Base-by-base conservation (phyloP, 1,140 invertebrate genomes). In the Lucilia sericata region DNA sequence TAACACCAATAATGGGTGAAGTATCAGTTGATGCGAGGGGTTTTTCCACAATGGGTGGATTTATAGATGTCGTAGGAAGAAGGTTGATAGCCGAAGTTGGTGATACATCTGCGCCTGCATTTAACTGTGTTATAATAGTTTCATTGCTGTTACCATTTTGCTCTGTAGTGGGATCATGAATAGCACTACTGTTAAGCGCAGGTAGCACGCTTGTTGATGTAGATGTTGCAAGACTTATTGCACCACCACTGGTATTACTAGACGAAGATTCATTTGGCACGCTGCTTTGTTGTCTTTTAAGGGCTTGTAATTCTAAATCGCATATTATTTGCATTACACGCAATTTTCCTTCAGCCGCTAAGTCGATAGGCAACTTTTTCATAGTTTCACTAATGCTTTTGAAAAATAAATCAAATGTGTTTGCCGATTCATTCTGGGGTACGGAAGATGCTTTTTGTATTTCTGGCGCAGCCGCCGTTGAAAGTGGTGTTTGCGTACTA, bases 261-360 rank as follows among this genome's bases (percentile, higher is more conserved):
- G 42, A 47, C 9, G 36, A 14, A 21, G 19, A 49, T 12, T 42
- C 75, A n/a, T 5, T 17, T 0, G 19, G 17, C 9, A 21, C 13
- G 51, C 8, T 55, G 51, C 2, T 55, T 14, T 82, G 55, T 65
- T 74, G 51, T 36, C 88, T 84, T n/a, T 87, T 86, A 78, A 88
- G 83, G 30, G 85, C 85, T 4, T 87, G 85, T 25, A 90, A 51
- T 60, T 90, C 89, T 14, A 90, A 42, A 17, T 88, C 88, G 49
- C 86, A 88, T 0, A 90, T 88, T 0, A 88, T 85, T 83, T 90
- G 88, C 89, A 90, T 90, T 7, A 90, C 88, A 25, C 88, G 88
- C 0, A 87, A 75, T 65, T 90, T 89, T 5, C 88, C 89, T 34
- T 90, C 89, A 25, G 89, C 87, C 2, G 86, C 89, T 60, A 90